These are phyloP conservation scores for Sphaerodactylus townsendi DNA, from an alignment of 2,113 vertebrate genomes.

Conservation along the genomic window DNA sequence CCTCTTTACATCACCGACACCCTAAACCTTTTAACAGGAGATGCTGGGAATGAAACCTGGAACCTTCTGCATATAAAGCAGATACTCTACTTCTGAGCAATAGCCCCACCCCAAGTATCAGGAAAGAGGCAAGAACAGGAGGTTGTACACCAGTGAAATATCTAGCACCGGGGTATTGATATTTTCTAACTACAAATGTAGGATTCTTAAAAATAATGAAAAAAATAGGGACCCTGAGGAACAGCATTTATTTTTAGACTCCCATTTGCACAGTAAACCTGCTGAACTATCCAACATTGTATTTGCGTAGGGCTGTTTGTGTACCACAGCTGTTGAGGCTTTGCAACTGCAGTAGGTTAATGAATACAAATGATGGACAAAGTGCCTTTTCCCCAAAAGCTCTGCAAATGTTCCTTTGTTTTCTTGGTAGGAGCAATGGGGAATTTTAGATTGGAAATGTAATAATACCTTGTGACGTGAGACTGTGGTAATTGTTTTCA, in stretches of 20 bases:
- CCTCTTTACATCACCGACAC: too few relatives aligned
- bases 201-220: background rate
- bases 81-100: too few relatives aligned
- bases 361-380: background rate
- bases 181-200: background rate
- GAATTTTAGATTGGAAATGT: conserved; percentile 13
- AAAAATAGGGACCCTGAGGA: background rate
- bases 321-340: background rate
- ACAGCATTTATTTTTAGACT: background rate
- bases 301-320: background rate
- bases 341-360: background rate
- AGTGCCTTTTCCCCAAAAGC: background rate
- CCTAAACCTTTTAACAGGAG: too few relatives aligned
- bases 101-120: too few relatives aligned
- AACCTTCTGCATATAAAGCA: too few relatives aligned
- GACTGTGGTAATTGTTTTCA: background rate
- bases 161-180: background rate
- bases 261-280: background rate
- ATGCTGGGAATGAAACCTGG: too few relatives aligned
- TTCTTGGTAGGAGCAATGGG: background rate
- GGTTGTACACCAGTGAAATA: background rate
- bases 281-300: background rate
- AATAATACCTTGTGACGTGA: conserved; percentile 8
- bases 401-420: conserved; percentile 12
- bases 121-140: too few relatives aligned